Percentiles rank a stretch among this genome's conserved stretches.
Conservation (phyloP, 2,797 vertebrate species). For the Dermochelys coriacea region DNA sequence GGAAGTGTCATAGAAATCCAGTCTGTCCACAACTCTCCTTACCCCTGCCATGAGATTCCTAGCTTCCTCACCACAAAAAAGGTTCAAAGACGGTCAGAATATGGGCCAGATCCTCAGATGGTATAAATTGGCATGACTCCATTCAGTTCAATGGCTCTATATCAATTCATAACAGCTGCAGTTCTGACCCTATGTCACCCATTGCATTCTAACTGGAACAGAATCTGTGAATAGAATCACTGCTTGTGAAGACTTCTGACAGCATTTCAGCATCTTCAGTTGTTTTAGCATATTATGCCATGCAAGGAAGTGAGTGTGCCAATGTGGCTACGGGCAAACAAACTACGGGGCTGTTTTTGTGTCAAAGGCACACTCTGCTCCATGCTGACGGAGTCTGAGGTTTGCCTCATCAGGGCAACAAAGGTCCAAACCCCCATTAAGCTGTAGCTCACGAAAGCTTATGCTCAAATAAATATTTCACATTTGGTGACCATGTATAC, state of each 20-base stretch:
- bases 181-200: neutral
- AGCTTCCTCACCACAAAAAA: neutral
- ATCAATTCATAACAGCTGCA: neutral
- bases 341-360: no score
- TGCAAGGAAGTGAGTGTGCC: rapidly evolving
- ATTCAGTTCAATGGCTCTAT: neutral
- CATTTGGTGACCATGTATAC: no score
- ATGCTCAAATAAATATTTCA: no score
- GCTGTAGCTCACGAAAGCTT: no score
- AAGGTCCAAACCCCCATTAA: no score
- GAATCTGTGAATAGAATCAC: neutral
- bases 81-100: neutral
- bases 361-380: rapidly evolving
- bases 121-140: neutral
- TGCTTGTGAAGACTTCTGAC: neutral
- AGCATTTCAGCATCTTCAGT: neutral
- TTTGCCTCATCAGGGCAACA: neutral
- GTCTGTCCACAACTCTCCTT: neutral
- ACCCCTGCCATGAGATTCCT: neutral
- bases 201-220: neutral
- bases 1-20: neutral
- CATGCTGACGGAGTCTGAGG: rapidly evolving
- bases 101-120: neutral
- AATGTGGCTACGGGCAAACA: no score
- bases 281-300: neutral